These are phyloP conservation scores for Tuberolachnus salignus DNA, from an alignment of 2,888 invertebrate genomes.

Conservation along the genomic window DNA sequence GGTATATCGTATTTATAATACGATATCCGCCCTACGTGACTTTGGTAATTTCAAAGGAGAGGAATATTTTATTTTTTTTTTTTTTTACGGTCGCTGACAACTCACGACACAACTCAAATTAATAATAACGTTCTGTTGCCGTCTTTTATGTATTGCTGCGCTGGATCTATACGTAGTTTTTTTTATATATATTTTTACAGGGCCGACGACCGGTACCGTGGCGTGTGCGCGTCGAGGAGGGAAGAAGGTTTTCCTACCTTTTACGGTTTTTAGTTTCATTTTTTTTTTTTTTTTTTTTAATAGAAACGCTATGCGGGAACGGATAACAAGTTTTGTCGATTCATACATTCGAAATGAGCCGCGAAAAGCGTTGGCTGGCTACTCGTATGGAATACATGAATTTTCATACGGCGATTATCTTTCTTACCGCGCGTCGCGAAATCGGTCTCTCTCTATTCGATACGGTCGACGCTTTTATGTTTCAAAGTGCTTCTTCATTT, in stretches of 20 bases:
- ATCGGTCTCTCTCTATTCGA: slow-evolving; percentile 51
- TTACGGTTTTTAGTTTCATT: slow-evolving; percentile 26
- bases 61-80: too few relatives aligned
- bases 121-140: slow-evolving; percentile 18
- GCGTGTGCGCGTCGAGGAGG: slow-evolving; percentile 11
- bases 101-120: slow-evolving; percentile 50
- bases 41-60: slow-evolving; percentile 29
- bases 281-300: too few relatives aligned
- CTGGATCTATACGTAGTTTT: too few relatives aligned
- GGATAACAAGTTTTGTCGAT: slow-evolving; percentile 55
- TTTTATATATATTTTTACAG: neutral
- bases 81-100: slow-evolving; percentile 54
- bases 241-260: slow-evolving; percentile 1
- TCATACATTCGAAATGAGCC: slow-evolving; percentile 54
- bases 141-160: too few relatives aligned
- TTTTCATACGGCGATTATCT: slow-evolving; percentile 24
- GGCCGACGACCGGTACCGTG: slow-evolving; percentile 45
- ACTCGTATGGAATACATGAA: slow-evolving; percentile 39
- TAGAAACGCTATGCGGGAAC: slow-evolving; percentile 12
- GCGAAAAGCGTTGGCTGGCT: neutral
- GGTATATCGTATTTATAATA: neutral
- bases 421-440: neutral
- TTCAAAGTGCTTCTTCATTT: slow-evolving; percentile 25
- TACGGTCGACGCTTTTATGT: slow-evolving; percentile 10
- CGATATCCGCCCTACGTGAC: slow-evolving; percentile 25